Evolutionary conservation across 2,888 invertebrate genomes (phyloP), one percentile per base, ranked within the genome.

Genomic region (Sepiola atlantica): DNA sequence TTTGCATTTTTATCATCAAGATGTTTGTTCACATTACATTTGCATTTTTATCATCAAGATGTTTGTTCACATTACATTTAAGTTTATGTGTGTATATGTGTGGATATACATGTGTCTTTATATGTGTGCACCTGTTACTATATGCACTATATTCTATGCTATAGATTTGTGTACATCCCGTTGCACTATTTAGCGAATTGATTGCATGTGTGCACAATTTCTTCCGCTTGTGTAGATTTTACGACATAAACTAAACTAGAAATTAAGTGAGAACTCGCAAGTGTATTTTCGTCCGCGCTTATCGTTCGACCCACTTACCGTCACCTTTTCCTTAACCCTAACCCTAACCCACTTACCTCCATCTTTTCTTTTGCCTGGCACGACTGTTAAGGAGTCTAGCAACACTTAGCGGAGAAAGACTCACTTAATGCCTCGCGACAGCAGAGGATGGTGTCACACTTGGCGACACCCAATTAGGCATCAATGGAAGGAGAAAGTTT

Each of bases 381-480:
- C 45, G 45, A 77, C n/a, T 77, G 32, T 77, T 77, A 77, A 77
- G 77, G 77, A 77, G n/a, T 77, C 77, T 77, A 77, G n/a, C n/a
- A n/a, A 77, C 77, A 77, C 77, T 77, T 77, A 18, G 77, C n/a
- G n/a, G 32, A 77, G n/a, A 77, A 32, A n/a, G 32, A 77, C 77
- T 77, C 77, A 77, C 77, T 77, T 20, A 77, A 77, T 18, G 77
- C 32, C 77, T n/a, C n/a, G n/a, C n/a, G 77, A 77, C 77, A 32
- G 32, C n/a, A 32, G 77, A 77, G 32, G 45, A 16, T 77, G 77
- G 77, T n/a, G 77, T 77, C n/a, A 77, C 77, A 77, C 77, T 77
- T 77, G 32, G 77, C 77, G 32, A 77, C n/a, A 77, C 77, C 77
- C n/a, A 77, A 77, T 77, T 77, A 77, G 77, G 77, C n/a, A 77